phyloP scores from a whole-genome alignment of 2,797 vertebrate species.

The Enteromius mattozi region DNA sequence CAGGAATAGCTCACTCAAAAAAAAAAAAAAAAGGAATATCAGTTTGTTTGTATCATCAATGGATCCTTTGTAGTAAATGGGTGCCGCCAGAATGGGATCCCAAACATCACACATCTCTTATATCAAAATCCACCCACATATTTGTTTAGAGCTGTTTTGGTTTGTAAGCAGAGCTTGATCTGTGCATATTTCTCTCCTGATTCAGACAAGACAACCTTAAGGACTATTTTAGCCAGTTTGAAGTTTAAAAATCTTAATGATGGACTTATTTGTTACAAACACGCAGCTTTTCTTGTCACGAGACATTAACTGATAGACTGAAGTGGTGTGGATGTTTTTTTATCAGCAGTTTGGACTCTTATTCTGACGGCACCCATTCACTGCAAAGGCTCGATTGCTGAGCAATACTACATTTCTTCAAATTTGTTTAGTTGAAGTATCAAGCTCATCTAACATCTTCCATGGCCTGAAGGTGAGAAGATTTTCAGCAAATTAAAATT shows the following conservation, averaged over 20 bases:
- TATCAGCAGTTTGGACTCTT: neutral
- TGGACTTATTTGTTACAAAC: neutral
- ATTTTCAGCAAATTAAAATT: neutral
- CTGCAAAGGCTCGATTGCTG: neutral
- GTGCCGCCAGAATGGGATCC: too few relatives aligned
- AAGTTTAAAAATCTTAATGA: neutral
- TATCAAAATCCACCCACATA: neutral
- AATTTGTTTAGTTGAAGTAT: neutral
- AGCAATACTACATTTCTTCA: neutral
- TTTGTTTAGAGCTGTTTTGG: neutral
- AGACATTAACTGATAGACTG: neutral
- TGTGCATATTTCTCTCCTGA: neutral
- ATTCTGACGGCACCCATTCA: neutral
- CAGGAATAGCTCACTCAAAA: neutral
- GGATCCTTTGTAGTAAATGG: neutral
- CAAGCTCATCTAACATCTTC: neutral
- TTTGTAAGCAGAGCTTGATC: neutral
- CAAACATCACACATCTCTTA: too few relatives aligned
- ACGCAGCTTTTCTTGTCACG: neutral
- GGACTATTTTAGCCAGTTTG: neutral
- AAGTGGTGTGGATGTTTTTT: neutral
- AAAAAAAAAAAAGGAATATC: neutral
- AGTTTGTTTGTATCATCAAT: neutral
- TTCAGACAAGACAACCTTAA: neutral
- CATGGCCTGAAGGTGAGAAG: neutral